Evolutionary conservation across 2,797 vertebrate genomes (phyloP), one percentile per base, ranked within the genome.

Genomic region (Fratercula arctica): DNA sequence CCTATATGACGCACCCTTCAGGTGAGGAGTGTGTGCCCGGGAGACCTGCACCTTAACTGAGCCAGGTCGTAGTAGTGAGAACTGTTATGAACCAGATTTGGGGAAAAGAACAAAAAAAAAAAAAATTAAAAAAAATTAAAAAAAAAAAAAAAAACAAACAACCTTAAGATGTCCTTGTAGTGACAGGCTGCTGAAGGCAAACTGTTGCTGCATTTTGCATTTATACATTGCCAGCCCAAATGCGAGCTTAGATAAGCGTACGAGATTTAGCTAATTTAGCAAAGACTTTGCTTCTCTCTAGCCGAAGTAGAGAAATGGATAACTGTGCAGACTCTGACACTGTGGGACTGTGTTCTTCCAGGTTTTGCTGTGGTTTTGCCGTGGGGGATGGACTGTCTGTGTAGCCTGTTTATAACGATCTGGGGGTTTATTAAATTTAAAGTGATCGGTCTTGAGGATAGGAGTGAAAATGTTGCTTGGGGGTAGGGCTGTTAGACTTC

Each of bases 1-100:
- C 99, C 96, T 99, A 99, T 98, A 99, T 99, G 98, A 98, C 99
- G 97, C 99, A 99, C 98, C 98, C 99, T 98, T 98, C 98, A 99
- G 99, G 99, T 99, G 98, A 97, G 98, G 97, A 97, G 96, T 98
- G 98, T 98, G 98, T 98, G 97, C 97, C 97, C 37, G 98, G 97
- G 98, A 98, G 97, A 98, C 96, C 93, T 96, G 96, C 97, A 95
- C 96, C 92, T 45, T 95, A 86, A 95, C 93, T 83, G n/a, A 91
- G 90, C 89, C 96, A 91, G 95, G 90, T 77, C 91, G 4, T 29
- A 48, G 79, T 51, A 69, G 87, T 8, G 57, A 91, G 64, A 51
- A 33, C 79, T 91, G 91, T 79, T 81, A 39, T 4, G 37, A 82
- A 46, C 67, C 93, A 80, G 84, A 87, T 61, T 26, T 53, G 63